These are phyloP conservation scores for Mesoclemmys tuberculata DNA, from an alignment of 2,113 vertebrate species.

Conservation along the genomic window DNA sequence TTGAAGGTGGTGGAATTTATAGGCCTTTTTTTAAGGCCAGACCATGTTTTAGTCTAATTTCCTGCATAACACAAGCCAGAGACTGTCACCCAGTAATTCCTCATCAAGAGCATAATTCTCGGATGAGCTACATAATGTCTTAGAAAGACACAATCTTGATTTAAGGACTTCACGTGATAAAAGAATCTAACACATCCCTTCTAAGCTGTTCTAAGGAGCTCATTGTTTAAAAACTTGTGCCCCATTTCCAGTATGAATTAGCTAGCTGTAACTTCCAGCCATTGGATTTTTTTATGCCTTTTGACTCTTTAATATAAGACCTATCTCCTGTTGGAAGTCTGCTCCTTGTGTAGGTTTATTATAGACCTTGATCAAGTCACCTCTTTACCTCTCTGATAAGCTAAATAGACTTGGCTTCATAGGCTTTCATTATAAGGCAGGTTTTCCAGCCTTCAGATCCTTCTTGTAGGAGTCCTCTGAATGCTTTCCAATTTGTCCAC, in stretches of 20 bases:
- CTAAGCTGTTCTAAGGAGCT: not conserved
- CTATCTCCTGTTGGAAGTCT: not conserved
- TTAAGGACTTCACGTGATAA: not conserved
- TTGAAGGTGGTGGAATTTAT: not conserved
- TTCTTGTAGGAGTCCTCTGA: not conserved
- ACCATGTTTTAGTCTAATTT: not conserved
- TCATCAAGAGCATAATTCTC: not conserved
- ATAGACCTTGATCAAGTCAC: not conserved
- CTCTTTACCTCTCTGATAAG: not conserved
- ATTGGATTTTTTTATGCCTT: not conserved
- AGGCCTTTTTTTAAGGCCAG: not conserved
- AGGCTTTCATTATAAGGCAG: not conserved
- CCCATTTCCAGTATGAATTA: not conserved
- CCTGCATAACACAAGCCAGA: not conserved
- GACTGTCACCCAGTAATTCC: not conserved
- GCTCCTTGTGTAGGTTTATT: constrained; percentile 6
- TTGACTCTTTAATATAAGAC: not conserved
- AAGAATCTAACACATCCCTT: not conserved
- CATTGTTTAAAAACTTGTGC: not conserved
- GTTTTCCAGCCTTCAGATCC: constrained; percentile 21
- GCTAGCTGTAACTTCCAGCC: not conserved
- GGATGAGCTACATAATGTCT: not conserved
- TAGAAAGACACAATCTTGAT: not conserved
- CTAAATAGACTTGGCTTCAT: constrained; percentile 11
- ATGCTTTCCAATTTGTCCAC: no score